Conservation (phyloP, 2,113 vertebrate species). For the Spilogale gracilis region DNA sequence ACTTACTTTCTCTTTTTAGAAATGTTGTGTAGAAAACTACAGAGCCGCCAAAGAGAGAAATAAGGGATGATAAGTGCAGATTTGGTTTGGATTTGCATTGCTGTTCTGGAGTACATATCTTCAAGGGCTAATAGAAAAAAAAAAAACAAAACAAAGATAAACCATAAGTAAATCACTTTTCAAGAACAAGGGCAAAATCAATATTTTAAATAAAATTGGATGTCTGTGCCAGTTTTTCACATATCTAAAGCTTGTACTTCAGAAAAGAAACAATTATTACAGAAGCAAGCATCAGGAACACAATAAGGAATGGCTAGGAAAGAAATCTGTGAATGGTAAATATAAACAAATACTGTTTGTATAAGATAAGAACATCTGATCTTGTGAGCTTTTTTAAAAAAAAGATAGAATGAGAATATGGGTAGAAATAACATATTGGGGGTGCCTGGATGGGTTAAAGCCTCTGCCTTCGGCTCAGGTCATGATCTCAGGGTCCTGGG, state of each 20-base stretch:
- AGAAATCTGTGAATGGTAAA: background rate
- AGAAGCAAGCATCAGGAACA: background rate
- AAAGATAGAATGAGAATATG: background rate
- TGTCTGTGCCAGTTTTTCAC: background rate
- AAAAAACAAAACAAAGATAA: background rate
- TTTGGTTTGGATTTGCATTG: background rate
- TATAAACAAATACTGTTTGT: background rate
- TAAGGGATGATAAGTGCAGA: background rate
- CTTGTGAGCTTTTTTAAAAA: background rate
- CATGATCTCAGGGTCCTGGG: too few relatives aligned
- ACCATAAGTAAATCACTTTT: background rate
- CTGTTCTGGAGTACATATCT: background rate
- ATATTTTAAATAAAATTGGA: conserved; percentile 2
- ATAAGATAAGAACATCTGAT: background rate
- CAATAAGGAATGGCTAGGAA: background rate
- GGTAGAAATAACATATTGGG: background rate
- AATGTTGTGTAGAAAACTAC: background rate
- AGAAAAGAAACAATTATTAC: background rate
- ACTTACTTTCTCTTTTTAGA: background rate
- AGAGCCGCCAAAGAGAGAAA: background rate
- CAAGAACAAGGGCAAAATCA: conserved; percentile 24
- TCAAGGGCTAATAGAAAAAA: background rate
- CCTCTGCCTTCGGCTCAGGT: too few relatives aligned
- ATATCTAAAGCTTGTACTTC: background rate
- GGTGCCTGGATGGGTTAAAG: too few relatives aligned